These are phyloP conservation scores for Epirrhoe alternata DNA, from an alignment of 2,888 invertebrate species.

Conservation along the genomic window DNA sequence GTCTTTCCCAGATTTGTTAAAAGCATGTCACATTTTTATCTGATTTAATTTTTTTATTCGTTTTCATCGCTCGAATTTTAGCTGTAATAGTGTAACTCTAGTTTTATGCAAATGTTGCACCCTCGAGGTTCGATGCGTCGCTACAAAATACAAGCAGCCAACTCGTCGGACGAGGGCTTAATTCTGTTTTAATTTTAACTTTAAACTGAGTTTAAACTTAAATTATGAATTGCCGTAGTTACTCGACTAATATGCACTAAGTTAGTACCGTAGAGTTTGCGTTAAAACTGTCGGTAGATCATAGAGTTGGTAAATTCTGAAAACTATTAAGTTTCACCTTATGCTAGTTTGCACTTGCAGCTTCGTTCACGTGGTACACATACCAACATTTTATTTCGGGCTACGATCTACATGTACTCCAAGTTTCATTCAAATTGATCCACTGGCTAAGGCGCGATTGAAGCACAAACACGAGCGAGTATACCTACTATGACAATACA, in stretches of 20 bases:
- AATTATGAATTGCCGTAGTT: slow-evolving; percentile 55
- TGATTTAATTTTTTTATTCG: neutral
- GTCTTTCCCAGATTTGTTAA: too few species aligned
- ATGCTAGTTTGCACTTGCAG: too few species aligned
- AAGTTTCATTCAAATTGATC: too few species aligned
- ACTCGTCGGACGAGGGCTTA: slow-evolving; percentile 55
- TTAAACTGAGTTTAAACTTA: slow-evolving; percentile 54
- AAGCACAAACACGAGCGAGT: too few species aligned
- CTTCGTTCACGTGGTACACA: too few species aligned
- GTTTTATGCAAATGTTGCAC: slow-evolving; percentile 53
- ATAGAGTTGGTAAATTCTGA: neutral
- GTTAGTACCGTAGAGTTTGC: slow-evolving; percentile 29
- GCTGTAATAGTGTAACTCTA: slow-evolving; percentile 14
- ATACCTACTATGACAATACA: too few species aligned
- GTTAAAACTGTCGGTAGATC: slow-evolving; percentile 7
- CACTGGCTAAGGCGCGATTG: too few species aligned
- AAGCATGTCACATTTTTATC: neutral
- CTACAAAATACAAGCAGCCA: slow-evolving; percentile 55
- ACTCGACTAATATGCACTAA: slow-evolving; percentile 37
- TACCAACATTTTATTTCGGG: too few species aligned
- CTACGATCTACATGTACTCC: too few species aligned
- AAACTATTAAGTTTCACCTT: neutral
- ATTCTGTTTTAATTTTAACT: slow-evolving; percentile 63
- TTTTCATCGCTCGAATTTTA: slow-evolving; percentile 5
- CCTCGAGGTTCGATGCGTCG: slow-evolving; percentile 38